Evolutionary conservation across 2,888 invertebrate genomes (phyloP).

Genomic region (Agonopterix heracliana): DNA sequence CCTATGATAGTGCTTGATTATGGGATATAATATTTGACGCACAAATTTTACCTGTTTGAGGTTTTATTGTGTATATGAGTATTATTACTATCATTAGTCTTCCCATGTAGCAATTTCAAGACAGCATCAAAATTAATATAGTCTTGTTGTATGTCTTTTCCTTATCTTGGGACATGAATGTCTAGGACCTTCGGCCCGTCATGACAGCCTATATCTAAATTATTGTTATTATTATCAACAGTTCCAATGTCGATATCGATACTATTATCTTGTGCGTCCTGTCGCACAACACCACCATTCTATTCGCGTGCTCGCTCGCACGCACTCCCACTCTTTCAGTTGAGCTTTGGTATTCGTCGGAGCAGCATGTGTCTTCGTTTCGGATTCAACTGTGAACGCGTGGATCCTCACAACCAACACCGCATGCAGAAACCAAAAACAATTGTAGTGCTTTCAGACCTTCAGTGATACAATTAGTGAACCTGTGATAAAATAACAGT

Average conservation of each 20-base stretch:
- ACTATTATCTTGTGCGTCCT: background rate
- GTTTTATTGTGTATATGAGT: too few species aligned
- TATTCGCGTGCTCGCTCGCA: conserved; percentile 6
- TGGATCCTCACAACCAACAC: conserved; percentile 33
- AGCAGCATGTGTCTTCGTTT: conserved; percentile 19
- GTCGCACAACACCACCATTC: background rate
- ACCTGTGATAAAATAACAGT: background rate
- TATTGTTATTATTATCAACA: too few species aligned
- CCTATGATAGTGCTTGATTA: too few species aligned
- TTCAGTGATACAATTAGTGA: conserved; percentile 1
- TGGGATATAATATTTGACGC: too few species aligned
- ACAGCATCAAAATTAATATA: too few species aligned
- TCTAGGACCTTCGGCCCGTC: too few species aligned
- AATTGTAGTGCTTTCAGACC: conserved; percentile 15
- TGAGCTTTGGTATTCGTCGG: conserved; percentile 28
- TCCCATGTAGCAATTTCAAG: too few species aligned
- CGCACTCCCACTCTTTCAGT: conserved; percentile 39
- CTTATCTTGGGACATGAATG: too few species aligned
- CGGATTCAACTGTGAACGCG: conserved; percentile 34
- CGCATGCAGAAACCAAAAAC: conserved; percentile 23
- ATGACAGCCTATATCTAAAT: too few species aligned
- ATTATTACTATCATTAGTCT: too few species aligned
- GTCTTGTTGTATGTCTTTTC: too few species aligned
- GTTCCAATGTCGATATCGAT: conserved; percentile 3
- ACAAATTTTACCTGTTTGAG: too few species aligned